Evolutionary conservation across 2,797 vertebrate species (phyloP), one percentile per base, ranked within the genome.

Genomic region (Orientallactaga sibirica): DNA sequence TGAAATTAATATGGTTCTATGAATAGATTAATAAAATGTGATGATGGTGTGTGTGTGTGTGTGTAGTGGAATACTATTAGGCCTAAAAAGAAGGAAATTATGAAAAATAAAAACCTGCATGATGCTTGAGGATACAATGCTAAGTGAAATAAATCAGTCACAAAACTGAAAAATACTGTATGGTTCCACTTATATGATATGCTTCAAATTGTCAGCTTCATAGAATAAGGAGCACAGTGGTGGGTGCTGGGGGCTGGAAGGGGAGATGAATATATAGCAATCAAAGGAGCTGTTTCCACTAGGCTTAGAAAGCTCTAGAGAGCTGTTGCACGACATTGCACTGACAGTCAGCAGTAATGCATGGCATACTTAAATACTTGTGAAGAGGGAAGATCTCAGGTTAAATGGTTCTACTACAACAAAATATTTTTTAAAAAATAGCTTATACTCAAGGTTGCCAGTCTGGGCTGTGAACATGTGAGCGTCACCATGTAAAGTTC

Each of bases 401-500:
- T 33, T 48, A 43, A 55, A 10, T 11, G 33, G 6, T 33, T 25
- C 75, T 66, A 5, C 25, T 43, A 37, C 61, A 61, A 19, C 16
- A 29, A 81, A 76, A 55, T 5, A 75, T 24, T 27, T 5, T 22
- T 52, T 67, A 25, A 25, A 64, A 15, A 86, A 62, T 78, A 27
- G 22, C 4, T 82, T 43, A 2, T 43, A 2, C 48, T 20, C 19
- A 15, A 58, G 12, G 29, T 81, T 74, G 41, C 62, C 43, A 27
- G 77, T 37, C 3, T 37, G 33, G 83, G 25, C 25, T 68, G 20
- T 70, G 19, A 74, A 67, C 4, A 14, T 24, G 48, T 1, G 27
- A 1, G 3, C 20, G 41, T 70, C n/a, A 16, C 37, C 4, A 10
- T 0, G 15, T 1, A 8, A 33, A 37, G 7, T 7, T 64, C 81